These are phyloP conservation scores for Indri indri DNA, from an alignment of 2,113 vertebrate genomes.

Conservation along the genomic window DNA sequence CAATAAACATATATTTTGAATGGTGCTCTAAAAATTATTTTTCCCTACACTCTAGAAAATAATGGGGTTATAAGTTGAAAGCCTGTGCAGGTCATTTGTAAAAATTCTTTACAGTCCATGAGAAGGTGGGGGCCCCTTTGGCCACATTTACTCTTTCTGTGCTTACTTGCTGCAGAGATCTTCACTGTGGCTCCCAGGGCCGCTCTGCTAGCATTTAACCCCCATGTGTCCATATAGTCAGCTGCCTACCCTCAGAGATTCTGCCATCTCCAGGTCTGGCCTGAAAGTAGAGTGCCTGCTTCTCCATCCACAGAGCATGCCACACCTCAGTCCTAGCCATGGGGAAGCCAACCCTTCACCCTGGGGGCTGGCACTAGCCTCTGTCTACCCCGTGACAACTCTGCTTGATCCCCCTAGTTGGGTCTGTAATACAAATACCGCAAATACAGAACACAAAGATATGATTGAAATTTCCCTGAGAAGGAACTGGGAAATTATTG, in stretches of 20 bases:
- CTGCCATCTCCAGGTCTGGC: neutral
- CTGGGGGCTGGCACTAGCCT: neutral
- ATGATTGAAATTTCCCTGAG: neutral
- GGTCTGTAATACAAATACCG: neutral
- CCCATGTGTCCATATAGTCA: neutral
- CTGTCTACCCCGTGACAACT: neutral
- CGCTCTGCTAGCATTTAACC: neutral
- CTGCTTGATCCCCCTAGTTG: neutral
- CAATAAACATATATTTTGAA: neutral
- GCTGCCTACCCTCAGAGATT: neutral
- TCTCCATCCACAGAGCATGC: neutral
- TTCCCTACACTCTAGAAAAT: neutral
- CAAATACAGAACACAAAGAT: neutral
- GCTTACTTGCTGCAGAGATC: neutral
- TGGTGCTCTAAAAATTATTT: neutral
- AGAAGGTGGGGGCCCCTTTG: neutral
- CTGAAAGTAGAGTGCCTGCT: neutral
- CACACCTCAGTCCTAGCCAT: neutral
- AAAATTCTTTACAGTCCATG: neutral
- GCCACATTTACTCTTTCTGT: neutral
- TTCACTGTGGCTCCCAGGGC: neutral
- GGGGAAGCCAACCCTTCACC: neutral
- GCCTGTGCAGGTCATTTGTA: neutral
- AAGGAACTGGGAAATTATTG: neutral
- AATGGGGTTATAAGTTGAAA: neutral